phyloP scores from a whole-genome alignment of 1,140 invertebrate genomes.

The Lineus longissimus region DNA sequence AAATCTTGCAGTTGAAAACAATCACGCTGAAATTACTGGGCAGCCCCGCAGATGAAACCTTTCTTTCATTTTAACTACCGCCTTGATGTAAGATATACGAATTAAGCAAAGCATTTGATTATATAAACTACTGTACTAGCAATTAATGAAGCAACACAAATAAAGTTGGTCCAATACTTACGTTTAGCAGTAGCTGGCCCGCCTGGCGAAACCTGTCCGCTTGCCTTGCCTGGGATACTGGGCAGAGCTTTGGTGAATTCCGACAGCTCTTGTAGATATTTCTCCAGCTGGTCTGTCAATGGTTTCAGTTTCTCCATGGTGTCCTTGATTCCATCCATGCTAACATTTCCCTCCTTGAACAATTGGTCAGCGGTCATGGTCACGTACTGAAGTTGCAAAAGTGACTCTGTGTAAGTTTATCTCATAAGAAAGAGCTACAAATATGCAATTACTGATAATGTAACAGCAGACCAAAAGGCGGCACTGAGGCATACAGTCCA shows the following conservation, averaged over 20 bases:
- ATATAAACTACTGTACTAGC: too few species aligned
- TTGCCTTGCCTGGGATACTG: not conserved
- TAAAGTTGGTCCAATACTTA: not conserved
- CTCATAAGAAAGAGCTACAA: not conserved
- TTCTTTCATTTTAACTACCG: too few species aligned
- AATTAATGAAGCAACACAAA: too few species aligned
- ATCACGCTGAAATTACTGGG: too few species aligned
- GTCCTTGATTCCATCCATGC: constrained; percentile 10
- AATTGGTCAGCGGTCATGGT: not conserved
- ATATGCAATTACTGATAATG: not conserved
- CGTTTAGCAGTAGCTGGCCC: not conserved
- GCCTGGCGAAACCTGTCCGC: not conserved
- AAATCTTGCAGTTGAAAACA: too few species aligned
- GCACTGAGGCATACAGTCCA: not conserved
- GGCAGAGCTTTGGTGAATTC: not conserved
- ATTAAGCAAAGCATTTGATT: too few species aligned
- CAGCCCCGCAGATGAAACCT: too few species aligned
- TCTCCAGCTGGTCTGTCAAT: not conserved
- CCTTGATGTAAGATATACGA: too few species aligned
- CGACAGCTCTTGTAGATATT: not conserved
- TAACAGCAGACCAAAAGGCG: not conserved
- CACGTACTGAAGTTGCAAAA: not conserved
- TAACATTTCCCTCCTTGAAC: constrained; percentile 4
- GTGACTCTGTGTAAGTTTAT: not conserved
- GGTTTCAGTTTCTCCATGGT: constrained; percentile 14